These are phyloP conservation scores for Chaetops frenatus DNA, from an alignment of 2,113 vertebrate species.

Conservation along the genomic window DNA sequence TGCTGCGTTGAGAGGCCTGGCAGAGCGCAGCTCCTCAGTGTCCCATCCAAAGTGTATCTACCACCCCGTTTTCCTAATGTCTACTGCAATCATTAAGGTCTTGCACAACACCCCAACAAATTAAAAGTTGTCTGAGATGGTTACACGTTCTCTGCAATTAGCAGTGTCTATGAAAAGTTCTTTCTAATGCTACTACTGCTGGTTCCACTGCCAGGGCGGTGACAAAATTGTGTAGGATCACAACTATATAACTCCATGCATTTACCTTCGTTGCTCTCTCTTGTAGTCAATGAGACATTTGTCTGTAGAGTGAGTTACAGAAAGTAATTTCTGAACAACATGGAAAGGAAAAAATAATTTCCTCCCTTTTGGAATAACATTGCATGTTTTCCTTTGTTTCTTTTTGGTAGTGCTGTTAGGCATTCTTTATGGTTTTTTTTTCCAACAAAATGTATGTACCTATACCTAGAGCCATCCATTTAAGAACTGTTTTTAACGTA, in stretches of 20 bases:
- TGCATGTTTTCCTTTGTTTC: neutral
- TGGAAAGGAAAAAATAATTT: neutral
- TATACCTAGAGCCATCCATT: neutral
- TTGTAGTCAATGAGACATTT: neutral
- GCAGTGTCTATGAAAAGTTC: neutral
- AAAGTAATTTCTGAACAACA: neutral
- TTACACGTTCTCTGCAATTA: neutral
- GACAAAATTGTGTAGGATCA: neutral
- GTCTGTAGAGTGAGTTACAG: neutral
- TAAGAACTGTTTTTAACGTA: neutral
- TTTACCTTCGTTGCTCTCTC: neutral
- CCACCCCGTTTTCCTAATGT: neutral
- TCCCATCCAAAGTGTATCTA: neutral
- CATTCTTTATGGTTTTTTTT: neutral
- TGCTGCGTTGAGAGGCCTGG: neutral
- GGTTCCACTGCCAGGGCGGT: rapidly evolving
- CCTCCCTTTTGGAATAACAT: neutral
- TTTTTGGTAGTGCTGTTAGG: neutral
- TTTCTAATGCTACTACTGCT: neutral
- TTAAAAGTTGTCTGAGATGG: neutral
- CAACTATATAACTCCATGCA: neutral
- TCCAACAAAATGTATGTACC: neutral
- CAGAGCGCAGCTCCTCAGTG: neutral
- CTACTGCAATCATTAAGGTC: neutral
- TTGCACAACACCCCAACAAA: neutral